Evolutionary conservation across 2,113 vertebrate genomes (phyloP).

Genomic region (Calidris pygmaea): DNA sequence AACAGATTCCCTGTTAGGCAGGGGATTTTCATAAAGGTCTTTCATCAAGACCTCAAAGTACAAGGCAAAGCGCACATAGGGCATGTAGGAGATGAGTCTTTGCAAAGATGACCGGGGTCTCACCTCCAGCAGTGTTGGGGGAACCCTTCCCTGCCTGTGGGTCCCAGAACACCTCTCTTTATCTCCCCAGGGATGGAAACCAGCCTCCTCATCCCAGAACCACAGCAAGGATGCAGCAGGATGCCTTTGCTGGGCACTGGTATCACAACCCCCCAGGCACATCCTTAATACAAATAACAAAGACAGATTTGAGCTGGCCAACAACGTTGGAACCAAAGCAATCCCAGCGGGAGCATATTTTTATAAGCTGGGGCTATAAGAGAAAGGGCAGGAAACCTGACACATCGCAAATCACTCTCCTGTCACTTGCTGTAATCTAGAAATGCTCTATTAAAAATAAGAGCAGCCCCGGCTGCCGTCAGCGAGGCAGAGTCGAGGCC

Average conservation of each 20-base stretch:
- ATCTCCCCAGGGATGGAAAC: not conserved
- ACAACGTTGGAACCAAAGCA: not conserved
- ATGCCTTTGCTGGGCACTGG: not conserved
- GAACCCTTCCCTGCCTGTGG: not conserved
- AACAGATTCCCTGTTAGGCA: not conserved
- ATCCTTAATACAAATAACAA: not conserved
- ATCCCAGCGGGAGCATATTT: constrained; percentile 25
- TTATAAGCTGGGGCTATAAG: not conserved
- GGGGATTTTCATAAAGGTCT: not conserved
- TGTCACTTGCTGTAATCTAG: constrained; percentile 45
- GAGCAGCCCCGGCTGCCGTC: not conserved
- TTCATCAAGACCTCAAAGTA: not conserved
- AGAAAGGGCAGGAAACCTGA: constrained; percentile 54
- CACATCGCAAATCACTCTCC: constrained; percentile 24
- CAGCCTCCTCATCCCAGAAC: not conserved
- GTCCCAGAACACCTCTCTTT: not conserved
- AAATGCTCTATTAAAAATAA: constrained; percentile 1
- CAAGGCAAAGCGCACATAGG: not conserved
- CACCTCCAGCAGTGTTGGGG: rapidly evolving
- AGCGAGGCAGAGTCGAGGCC: not conserved
- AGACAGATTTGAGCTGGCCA: not conserved
- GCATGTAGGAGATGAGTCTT: not conserved
- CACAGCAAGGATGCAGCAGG: not conserved
- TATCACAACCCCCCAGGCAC: not conserved
- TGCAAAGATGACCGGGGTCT: not conserved